These are phyloP conservation scores for Potamilus streckersoni DNA, from an alignment of 1,140 invertebrate species.

Conservation along the genomic window DNA sequence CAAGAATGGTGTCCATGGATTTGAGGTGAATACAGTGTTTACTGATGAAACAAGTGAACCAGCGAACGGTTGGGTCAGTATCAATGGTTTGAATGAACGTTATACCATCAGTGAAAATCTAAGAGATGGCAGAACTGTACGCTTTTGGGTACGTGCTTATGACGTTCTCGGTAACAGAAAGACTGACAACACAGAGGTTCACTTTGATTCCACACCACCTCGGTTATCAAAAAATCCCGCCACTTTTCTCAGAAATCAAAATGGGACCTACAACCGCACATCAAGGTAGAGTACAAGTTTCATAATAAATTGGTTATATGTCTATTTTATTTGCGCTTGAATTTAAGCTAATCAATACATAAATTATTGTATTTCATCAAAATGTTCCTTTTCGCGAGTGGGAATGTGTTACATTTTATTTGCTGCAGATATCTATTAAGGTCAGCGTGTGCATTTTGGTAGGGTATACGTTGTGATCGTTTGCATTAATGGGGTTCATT, in stretches of 20 bases:
- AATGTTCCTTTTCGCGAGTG: too few relatives aligned
- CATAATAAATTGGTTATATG: too few relatives aligned
- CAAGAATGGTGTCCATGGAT: conserved; percentile 19
- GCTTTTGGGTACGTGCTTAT: conserved; percentile 22
- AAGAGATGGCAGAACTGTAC: conserved; percentile 8
- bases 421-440: too few relatives aligned
- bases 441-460: too few relatives aligned
- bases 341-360: too few relatives aligned
- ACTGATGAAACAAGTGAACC: neutral
- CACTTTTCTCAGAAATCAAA: neutral
- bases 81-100: neutral
- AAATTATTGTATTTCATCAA: too few relatives aligned
- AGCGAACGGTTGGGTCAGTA: neutral
- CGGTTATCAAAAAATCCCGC: neutral
- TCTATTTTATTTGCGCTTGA: too few relatives aligned
- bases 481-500: too few relatives aligned
- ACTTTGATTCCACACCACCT: conserved; percentile 17
- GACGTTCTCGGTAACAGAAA: conserved; percentile 21
- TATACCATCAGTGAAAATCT: neutral
- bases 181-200: conserved; percentile 20
- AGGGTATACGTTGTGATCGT: neutral
- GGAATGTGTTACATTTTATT: too few relatives aligned
- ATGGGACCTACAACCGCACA: neutral
- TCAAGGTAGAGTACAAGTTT: conserved; percentile 10
- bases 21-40: conserved; percentile 2